phyloP scores from a whole-genome alignment of 2,888 invertebrate genomes.

The Synergus gifuensis region DNA sequence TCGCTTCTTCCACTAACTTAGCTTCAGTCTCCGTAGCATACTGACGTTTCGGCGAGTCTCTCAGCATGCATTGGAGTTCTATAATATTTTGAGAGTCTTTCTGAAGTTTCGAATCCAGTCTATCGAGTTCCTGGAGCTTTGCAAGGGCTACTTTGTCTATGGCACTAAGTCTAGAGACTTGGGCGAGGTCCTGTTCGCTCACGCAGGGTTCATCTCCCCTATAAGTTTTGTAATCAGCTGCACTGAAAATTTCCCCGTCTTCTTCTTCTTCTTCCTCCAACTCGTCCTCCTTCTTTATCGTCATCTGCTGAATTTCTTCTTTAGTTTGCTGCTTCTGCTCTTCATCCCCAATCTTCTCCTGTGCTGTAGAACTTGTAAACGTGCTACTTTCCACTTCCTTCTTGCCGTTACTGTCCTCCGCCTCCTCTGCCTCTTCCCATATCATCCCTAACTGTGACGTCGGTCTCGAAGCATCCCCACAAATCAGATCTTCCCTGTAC shows the following conservation, averaged over 20 bases:
- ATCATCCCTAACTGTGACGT: conserved; percentile 90
- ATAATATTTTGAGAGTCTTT: conserved; percentile 89
- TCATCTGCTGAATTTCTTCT: conserved; percentile 61
- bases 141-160: conserved; percentile 89
- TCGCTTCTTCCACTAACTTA: conserved; percentile 82
- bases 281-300: conserved; percentile 78
- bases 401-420: conserved; percentile 80
- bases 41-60: conserved; percentile 82
- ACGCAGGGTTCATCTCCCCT: conserved; percentile 87
- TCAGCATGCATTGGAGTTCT: conserved; percentile 85
- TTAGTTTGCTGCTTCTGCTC: conserved; percentile 51
- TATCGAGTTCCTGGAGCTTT: conserved; percentile 88
- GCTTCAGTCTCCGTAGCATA: conserved; percentile 80
- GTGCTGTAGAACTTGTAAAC: conserved; percentile 60
- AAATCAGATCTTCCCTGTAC: conserved; percentile 88
- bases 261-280: conserved; percentile 79
- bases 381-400: conserved; percentile 63
- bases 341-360: conserved; percentile 63
- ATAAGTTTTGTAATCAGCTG: conserved; percentile 89
- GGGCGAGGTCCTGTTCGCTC: conserved; percentile 88
- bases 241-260: conserved; percentile 84
- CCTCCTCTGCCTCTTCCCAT: conserved; percentile 91
- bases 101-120: conserved; percentile 86
- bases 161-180: conserved; percentile 86
- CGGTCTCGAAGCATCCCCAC: conserved; percentile 81